A percentile compares a stretch with the other conserved stretches of the same genome.
phyloP scores from a whole-genome alignment of 1,140 invertebrate species.

The Anastrepha obliqua region DNA sequence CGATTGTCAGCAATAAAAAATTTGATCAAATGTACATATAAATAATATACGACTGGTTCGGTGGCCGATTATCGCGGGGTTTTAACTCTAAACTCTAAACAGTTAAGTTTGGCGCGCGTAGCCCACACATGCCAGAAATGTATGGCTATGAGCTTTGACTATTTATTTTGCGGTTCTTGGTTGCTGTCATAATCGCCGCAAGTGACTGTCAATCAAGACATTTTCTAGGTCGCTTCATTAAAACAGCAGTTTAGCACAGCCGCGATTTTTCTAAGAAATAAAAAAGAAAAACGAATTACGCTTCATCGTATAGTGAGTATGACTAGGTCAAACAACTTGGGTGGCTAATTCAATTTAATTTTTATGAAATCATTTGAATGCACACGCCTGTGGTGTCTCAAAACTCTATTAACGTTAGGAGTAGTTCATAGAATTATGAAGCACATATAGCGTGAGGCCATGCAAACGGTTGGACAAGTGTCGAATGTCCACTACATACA shows the following conservation, averaged over 20 bases:
- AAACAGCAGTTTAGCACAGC: neutral
- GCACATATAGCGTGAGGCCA: too few relatives aligned
- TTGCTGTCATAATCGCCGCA: neutral
- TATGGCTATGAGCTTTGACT: neutral
- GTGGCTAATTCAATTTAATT: neutral
- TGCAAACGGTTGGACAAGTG: too few relatives aligned
- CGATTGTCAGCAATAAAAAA: neutral
- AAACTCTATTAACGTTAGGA: too few relatives aligned
- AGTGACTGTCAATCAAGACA: neutral
- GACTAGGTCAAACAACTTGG: neutral
- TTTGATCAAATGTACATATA: neutral
- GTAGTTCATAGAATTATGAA: too few relatives aligned
- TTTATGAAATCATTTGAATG: neutral
- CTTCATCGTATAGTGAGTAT: neutral
- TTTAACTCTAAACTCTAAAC: neutral
- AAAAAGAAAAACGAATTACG: neutral
- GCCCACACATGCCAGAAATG: neutral
- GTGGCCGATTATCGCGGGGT: neutral
- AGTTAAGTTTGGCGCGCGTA: neutral
- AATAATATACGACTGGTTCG: conserved; percentile 15
- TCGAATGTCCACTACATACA: too few relatives aligned
- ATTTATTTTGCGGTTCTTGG: conserved; percentile 21
- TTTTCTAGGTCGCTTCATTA: conserved; percentile 28
- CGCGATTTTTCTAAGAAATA: neutral
- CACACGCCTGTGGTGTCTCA: too few relatives aligned